Conservation (phyloP, 1,140 invertebrate genomes). For the Listronotus oregonensis region DNA sequence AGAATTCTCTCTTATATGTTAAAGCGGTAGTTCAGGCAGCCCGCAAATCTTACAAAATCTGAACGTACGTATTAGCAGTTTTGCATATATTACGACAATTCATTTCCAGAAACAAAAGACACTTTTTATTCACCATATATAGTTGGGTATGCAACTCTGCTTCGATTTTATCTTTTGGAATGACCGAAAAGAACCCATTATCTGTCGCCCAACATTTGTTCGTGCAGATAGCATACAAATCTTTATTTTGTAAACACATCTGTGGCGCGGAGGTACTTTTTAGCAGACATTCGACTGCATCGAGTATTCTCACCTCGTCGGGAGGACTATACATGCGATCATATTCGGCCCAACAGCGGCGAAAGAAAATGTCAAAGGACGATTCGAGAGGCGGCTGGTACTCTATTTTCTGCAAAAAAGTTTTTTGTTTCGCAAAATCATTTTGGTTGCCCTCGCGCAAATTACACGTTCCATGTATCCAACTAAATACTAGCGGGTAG, state of each 20-base stretch:
- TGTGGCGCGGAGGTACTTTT: slow-evolving; percentile 1
- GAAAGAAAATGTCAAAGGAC: slow-evolving; percentile 2
- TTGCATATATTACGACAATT: no score
- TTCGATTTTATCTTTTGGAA: no score
- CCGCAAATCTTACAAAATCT: no score
- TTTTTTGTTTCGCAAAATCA: slow-evolving; percentile 2
- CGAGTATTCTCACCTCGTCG: background rate
- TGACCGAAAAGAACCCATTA: no score
- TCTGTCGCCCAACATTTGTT: background rate
- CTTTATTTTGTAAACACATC: slow-evolving; percentile 1
- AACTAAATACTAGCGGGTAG: no score
- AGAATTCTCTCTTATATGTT: no score
- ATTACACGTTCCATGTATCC: background rate
- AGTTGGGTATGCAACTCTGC: no score
- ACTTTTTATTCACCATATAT: no score
- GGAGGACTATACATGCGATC: background rate
- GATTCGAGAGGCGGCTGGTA: slow-evolving; percentile 3
- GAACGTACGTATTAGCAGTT: no score
- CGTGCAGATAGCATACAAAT: slow-evolving; percentile 1
- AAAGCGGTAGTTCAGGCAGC: no score
- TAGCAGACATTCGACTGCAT: background rate
- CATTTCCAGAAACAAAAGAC: no score
- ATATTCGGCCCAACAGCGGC: slow-evolving; percentile 3
- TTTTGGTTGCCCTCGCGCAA: background rate
- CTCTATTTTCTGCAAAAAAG: slow-evolving; percentile 2